Conservation (phyloP, 2,113 vertebrate genomes). For the Phylloscopus whistleri region DNA sequence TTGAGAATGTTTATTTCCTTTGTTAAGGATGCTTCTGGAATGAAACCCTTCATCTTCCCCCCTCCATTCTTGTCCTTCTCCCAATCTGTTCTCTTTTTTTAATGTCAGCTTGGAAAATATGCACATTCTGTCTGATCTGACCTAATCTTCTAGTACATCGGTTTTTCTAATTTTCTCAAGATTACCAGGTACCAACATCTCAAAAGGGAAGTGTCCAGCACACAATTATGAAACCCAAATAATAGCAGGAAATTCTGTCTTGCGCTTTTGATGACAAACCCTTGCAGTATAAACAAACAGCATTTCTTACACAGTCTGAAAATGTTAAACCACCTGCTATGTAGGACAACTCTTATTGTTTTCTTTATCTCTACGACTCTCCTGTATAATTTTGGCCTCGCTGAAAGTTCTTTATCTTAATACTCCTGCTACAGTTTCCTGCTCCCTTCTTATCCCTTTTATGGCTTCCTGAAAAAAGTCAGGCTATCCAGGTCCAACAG, state of each 20-base stretch:
- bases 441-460: background rate
- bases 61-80: background rate
- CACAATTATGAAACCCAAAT: background rate
- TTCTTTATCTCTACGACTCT: background rate
- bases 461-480: slow-evolving; percentile 27
- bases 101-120: background rate
- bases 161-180: background rate
- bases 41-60: background rate
- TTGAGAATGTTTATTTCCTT: background rate
- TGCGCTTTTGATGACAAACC: background rate
- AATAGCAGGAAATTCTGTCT: slow-evolving; percentile 24
- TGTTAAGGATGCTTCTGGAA: background rate
- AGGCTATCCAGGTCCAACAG: background rate
- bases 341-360: background rate
- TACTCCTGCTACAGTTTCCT: background rate
- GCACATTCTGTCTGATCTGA: background rate
- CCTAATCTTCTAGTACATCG: background rate
- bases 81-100: background rate
- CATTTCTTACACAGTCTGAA: background rate
- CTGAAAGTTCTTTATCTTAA: slow-evolving; percentile 29
- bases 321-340: background rate
- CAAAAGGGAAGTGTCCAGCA: background rate
- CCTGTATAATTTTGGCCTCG: background rate
- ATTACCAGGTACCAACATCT: background rate
- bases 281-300: background rate